Evolutionary conservation across 2,888 invertebrate species (phyloP), one percentile per base, ranked within the genome.

Genomic region (Eristalinus aeneus): DNA sequence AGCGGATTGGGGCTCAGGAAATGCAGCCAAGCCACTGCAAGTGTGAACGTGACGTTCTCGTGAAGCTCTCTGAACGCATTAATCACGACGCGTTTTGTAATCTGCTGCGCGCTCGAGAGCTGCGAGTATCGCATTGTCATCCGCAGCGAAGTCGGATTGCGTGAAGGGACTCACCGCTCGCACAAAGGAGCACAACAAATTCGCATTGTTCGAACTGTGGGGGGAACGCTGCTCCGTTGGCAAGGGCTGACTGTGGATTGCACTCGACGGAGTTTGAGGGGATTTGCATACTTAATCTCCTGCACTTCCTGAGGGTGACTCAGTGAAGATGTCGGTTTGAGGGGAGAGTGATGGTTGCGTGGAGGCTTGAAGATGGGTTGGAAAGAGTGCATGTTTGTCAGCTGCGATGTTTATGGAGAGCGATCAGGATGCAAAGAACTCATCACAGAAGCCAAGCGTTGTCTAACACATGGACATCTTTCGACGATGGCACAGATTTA

Each of bases 1-100:
- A 69, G 76, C 31, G 31, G 31, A 31, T 75, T 67, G 39, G 46
- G 61, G 31, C 39, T 39, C 56, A 53, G 61, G 82, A 73, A 84
- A 71, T 58, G 39, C 36, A 72, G 23, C 36, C 46, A 16, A 16
- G 46, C 8, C 16, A 16, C 46, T 46, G 46, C 8, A 16, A 16
- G 46, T 46, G n/a, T 16, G 46, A 46, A 46, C 46, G 46, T 46
- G 46, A 46, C 46, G 46, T 46, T 46, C 46, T 16, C 16, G 46
- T 16, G 46, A 6, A 46, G 46, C 46, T 46, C 16, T 6, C 46
- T n/a, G 16, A 9, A 8, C 8, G 46, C 46, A 46, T 46, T 46
- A 46, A 46, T 46, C 46, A 46, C 46, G 6, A 8, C 46, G 46
- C 46, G 46, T 46, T 16, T 46, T 46, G 46, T 46, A 46, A 46